Evolutionary conservation across 2,797 vertebrate species (phyloP), one percentile per base, ranked within the genome.

Genomic region (Cyprinella venusta): DNA sequence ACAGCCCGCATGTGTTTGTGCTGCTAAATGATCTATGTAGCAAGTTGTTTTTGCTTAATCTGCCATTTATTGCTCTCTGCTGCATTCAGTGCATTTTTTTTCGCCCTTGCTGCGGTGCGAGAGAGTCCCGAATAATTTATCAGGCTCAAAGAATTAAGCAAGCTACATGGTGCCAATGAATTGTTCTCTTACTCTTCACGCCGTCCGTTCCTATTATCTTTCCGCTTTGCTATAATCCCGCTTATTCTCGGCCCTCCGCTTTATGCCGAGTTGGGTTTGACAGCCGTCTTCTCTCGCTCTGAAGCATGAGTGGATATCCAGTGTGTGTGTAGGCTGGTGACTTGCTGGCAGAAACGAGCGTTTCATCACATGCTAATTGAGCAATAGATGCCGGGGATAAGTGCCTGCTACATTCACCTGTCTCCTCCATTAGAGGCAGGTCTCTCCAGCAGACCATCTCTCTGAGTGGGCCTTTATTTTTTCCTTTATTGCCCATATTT

Each of bases 281-380:
- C 70, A 65, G 80, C 30, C 16, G 33, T 30, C 38, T 10, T 24
- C 48, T 56, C 45, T 65, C 19, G n/a, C 72, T 79, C 40, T 3
- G 48, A 52, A 26, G 64, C 38, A 48, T 18, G 64, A 61, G 40
- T 79, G 21, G 69, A 33, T 54, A 84, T 64, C 48, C 74, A 36
- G 56, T 38, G 84, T 72, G 68, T 59, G 84, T 72, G 68, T 59
- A 68, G 56, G 38, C 68, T 69, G 68, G 69, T 75, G 70, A 75
- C 77, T 40, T 33, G 76, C 76, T 87, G 52, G 64, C 40, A 68
- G 15, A 63, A 61, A n/a, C 5, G 24, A 75, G 76, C 68, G 0
- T 76, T 78, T 87, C 64, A 82, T 79, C 86, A 76, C 80, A 42
- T 77, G 78, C 71, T 72, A 70, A 83, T 64, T 50, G 70, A 79